Percentiles rank a stretch among this genome's conserved stretches.
Conservation (phyloP, 1,140 invertebrate genomes). For the Anadara kagoshimensis region DNA sequence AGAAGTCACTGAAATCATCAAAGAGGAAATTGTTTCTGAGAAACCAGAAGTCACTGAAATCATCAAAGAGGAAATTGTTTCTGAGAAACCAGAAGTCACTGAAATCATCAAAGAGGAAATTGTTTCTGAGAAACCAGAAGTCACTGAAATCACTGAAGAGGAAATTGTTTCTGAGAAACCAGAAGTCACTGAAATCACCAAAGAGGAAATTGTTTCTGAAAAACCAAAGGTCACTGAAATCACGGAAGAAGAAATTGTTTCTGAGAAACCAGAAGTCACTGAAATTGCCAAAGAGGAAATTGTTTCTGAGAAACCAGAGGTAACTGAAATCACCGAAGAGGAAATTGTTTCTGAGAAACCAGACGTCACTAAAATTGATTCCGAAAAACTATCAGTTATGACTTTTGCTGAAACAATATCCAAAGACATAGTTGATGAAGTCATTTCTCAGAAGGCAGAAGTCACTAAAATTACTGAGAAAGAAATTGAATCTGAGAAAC, state of each 20-base stretch:
- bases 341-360: neutral
- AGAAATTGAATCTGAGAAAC: slow-evolving; percentile 28
- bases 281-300: neutral
- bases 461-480: slow-evolving; percentile 33
- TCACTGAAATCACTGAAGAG: neutral
- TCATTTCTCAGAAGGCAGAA: neutral
- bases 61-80: too few species aligned
- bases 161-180: neutral
- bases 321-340: neutral
- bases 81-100: too few species aligned
- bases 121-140: neutral
- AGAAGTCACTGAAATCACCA: neutral
- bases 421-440: too few species aligned
- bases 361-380: neutral
- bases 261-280: neutral
- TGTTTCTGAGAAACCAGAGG: slow-evolving; percentile 16
- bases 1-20: neutral
- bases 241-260: neutral
- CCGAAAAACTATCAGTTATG: too few species aligned
- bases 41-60: neutral
- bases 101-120: neutral
- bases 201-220: neutral
- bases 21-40: neutral
- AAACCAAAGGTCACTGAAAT: neutral
- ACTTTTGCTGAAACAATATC: too few species aligned